phyloP scores from a whole-genome alignment of 2,797 vertebrate species.

The Acipenser oxyrinchus region DNA sequence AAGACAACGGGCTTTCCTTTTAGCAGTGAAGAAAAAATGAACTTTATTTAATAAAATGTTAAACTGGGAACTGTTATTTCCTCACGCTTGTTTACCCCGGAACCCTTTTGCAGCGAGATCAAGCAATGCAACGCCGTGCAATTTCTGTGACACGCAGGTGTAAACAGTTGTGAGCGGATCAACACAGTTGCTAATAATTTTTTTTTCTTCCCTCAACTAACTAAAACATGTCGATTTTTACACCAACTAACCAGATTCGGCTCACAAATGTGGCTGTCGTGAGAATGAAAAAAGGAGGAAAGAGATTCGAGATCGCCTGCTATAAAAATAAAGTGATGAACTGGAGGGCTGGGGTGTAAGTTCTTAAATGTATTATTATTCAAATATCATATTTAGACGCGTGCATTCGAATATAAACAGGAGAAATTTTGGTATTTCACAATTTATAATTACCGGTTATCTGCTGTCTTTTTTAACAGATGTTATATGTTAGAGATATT shows the following conservation, averaged over 20 bases:
- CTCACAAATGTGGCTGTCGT: constrained; percentile 90
- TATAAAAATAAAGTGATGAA: constrained; percentile 89
- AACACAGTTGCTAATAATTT: background rate
- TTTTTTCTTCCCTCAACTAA: background rate
- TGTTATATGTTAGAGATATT: too few relatives aligned
- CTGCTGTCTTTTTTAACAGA: too few relatives aligned
- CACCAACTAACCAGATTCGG: constrained; percentile 89
- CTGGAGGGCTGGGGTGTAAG: constrained; percentile 89
- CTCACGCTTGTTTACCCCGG: constrained; percentile 10
- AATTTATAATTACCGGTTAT: too few relatives aligned
- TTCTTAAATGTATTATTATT: constrained; percentile 20
- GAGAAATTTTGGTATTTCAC: too few relatives aligned
- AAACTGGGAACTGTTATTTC: too few relatives aligned
- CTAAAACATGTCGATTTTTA: constrained; percentile 80
- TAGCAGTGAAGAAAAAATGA: too few relatives aligned
- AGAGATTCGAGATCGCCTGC: constrained; percentile 87
- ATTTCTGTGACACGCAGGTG: background rate
- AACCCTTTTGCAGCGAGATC: constrained; percentile 5
- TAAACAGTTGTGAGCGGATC: background rate
- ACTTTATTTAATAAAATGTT: too few relatives aligned
- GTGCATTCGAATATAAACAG: too few relatives aligned
- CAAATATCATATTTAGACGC: too few relatives aligned
- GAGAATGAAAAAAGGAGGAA: constrained; percentile 78
- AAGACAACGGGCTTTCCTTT: too few relatives aligned
- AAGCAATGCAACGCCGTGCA: constrained; percentile 9